Percentiles rank a stretch among this genome's conserved stretches.
These are phyloP conservation scores for Micromys minutus DNA, from an alignment of 2,113 vertebrate genomes.

Conservation along the genomic window DNA sequence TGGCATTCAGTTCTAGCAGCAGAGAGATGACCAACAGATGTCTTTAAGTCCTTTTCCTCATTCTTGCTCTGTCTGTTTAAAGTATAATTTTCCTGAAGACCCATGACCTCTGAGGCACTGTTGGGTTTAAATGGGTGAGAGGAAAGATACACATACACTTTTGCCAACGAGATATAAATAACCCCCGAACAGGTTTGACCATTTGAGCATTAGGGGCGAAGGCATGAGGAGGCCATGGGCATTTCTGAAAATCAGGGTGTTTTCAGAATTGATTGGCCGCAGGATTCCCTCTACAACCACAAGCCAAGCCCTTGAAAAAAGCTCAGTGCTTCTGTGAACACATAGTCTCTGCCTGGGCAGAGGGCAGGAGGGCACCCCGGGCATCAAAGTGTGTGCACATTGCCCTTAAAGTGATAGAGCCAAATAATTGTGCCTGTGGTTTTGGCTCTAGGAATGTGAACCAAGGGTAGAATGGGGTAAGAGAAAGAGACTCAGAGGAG, in stretches of 20 bases:
- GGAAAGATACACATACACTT: neutral
- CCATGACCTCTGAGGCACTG: neutral
- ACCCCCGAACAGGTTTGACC: neutral
- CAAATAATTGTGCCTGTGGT: neutral
- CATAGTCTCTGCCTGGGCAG: neutral
- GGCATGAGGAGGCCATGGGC: no score
- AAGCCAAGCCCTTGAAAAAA: neutral
- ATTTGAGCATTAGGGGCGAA: neutral
- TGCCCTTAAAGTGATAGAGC: neutral
- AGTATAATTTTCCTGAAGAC: neutral
- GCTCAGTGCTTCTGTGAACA: neutral
- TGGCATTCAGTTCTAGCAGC: neutral
- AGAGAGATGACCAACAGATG: neutral
- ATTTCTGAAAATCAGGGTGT: neutral
- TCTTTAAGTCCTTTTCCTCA: neutral
- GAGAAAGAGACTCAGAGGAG: neutral
- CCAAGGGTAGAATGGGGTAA: neutral
- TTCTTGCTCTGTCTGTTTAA: neutral
- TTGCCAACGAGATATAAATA: constrained; percentile 18
- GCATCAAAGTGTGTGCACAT: neutral
- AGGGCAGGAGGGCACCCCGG: neutral
- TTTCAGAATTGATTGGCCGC: neutral
- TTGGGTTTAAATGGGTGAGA: neutral
- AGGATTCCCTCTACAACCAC: neutral
- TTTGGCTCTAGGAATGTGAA: constrained; percentile 8